Evolutionary conservation across 2,888 invertebrate genomes (phyloP).

Genomic region (Epiperipatus broadwayi): DNA sequence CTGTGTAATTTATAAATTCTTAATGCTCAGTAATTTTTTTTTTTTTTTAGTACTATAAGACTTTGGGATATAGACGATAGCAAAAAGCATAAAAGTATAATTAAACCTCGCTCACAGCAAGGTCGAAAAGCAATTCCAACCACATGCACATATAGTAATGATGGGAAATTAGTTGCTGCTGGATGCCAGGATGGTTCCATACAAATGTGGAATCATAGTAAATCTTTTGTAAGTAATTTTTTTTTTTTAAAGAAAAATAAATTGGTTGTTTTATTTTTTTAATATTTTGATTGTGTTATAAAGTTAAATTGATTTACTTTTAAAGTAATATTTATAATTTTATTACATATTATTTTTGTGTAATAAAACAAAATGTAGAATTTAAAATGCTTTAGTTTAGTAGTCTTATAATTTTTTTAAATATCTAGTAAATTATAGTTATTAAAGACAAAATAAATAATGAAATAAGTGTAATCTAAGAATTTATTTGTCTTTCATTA

Average conservation of each 20-base stretch:
- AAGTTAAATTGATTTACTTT: neutral
- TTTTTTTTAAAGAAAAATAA: neutral
- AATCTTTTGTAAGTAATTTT: slow-evolving; percentile 43
- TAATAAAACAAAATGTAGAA: too few species aligned
- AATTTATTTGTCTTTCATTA: too few species aligned
- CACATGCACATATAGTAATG: slow-evolving; percentile 58
- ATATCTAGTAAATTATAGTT: too few species aligned
- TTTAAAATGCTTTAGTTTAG: too few species aligned
- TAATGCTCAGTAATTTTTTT: slow-evolving; percentile 1
- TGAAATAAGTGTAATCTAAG: too few species aligned
- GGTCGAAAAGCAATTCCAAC: slow-evolving; percentile 71
- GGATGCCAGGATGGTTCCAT: slow-evolving; percentile 87
- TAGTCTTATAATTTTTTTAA: too few species aligned
- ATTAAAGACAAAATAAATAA: too few species aligned
- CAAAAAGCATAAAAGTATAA: slow-evolving; percentile 54
- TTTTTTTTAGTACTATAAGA: slow-evolving; percentile 45
- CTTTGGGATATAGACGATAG: slow-evolving; percentile 70
- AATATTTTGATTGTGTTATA: neutral
- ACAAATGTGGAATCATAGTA: slow-evolving; percentile 91
- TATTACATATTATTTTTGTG: too few species aligned
- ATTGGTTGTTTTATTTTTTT: slow-evolving; percentile 1
- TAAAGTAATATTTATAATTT: neutral
- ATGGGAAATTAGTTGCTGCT: slow-evolving; percentile 68
- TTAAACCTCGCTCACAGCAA: slow-evolving; percentile 58
- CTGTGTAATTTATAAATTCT: neutral